Evolutionary conservation across 2,797 vertebrate genomes (phyloP).

Genomic region (Coreius guichenoti): DNA sequence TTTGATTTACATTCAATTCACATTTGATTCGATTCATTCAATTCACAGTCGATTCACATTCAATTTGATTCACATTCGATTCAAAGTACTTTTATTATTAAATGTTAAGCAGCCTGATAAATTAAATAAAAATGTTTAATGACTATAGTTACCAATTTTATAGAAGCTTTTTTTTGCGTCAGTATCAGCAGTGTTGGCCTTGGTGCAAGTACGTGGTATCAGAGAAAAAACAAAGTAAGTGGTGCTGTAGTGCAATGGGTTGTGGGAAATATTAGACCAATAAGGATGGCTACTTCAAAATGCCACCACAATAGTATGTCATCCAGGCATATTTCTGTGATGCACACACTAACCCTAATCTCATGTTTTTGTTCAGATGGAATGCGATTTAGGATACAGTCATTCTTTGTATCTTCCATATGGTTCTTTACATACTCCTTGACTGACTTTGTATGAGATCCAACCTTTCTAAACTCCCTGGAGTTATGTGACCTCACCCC

Average conservation of each 20-base stretch:
- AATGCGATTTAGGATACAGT: not conserved
- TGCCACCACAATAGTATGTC: not conserved
- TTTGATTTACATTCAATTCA: no score
- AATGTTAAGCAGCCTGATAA: not conserved
- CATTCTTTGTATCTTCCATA: constrained; percentile 1
- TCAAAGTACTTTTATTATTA: not conserved
- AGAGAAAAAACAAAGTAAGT: not conserved
- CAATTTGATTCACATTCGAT: no score
- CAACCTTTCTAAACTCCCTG: constrained; percentile 4
- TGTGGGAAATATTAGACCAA: not conserved
- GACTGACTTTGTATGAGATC: not conserved
- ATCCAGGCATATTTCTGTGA: not conserved
- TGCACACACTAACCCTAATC: not conserved
- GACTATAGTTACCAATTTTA: not conserved
- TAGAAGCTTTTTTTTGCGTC: not conserved
- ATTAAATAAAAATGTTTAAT: not conserved
- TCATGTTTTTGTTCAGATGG: not conserved
- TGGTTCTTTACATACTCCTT: not conserved
- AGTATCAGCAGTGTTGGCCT: not conserved
- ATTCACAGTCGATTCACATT: no score
- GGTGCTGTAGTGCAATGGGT: not conserved
- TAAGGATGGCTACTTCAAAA: not conserved
- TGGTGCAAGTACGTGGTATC: not conserved
- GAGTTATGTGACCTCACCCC: constrained; percentile 25
- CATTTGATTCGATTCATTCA: no score